phyloP scores from a whole-genome alignment of 2,113 vertebrate genomes.

The Neolamprologus hecqui region DNA sequence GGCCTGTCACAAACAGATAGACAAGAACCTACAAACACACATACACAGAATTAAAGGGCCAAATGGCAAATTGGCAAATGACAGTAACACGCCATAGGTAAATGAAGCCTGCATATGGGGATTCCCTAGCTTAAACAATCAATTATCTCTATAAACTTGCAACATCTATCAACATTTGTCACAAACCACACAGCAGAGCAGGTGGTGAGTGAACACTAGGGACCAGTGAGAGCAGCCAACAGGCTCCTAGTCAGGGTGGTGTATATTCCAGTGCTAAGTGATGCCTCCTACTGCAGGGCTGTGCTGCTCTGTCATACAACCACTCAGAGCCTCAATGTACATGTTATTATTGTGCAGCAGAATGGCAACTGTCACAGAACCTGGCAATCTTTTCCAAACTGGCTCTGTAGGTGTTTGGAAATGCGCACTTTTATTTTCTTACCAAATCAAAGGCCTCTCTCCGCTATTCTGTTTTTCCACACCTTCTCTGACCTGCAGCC shows the following conservation, averaged over 20 bases:
- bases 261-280: conserved; percentile 32
- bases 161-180: conserved; percentile 70
- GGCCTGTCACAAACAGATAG: not conserved
- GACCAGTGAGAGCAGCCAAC: conserved; percentile 18
- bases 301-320: conserved; percentile 53
- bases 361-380: conserved; percentile 65
- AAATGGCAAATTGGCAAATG: conserved; percentile 27
- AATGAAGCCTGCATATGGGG: conserved; percentile 17
- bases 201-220: conserved; percentile 54
- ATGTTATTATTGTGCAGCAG: conserved; percentile 60
- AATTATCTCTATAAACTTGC: conserved; percentile 61
- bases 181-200: conserved; percentile 46
- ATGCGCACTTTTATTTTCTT: conserved; percentile 35
- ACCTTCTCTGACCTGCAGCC: not conserved
- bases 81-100: conserved; percentile 6
- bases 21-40: not conserved
- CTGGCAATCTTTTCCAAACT: conserved; percentile 44
- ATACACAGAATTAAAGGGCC: not conserved
- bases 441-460: conserved; percentile 2
- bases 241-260: conserved; percentile 24
- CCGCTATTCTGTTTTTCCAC: not conserved
- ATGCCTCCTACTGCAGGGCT: conserved; percentile 51
- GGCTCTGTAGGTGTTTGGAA: conserved; percentile 26
- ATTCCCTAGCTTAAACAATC: conserved; percentile 53
- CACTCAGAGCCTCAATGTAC: conserved; percentile 54